Evolutionary conservation across 64 coral and sea anemone genomes (phyloP), one percentile per base, ranked within the genome.

Genomic region (Montipora efflorescens): DNA sequence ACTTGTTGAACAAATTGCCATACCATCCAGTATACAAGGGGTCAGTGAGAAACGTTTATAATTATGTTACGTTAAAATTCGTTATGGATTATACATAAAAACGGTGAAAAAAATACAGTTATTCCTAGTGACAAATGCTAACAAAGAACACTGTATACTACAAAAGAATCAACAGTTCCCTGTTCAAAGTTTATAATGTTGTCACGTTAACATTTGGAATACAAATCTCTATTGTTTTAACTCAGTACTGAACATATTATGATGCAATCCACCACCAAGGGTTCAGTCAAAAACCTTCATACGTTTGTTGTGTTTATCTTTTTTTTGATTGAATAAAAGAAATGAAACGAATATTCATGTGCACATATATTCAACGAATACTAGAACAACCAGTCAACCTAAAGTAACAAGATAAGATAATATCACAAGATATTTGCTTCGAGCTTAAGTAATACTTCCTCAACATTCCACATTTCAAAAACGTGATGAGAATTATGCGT

Each of bases 301-400:
- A 79, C 77, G 44, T 48, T 48, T 52, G 44, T 48, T 48, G 44
- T 36, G 46, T 79, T 52, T 3, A 44, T 44, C 11, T 16, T 44
- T 53, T 50, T 81, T 50, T 50, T 48, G 48, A 50, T 81, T 81
- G 78, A 53, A 53, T 81, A 52, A 81, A 53, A 81, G 52, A 48
- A 81, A 81, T 79, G 25, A 79, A 50, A 81, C 2, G 78, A 81
- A 81, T 52, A 81, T 53, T 59, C 4, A 81, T 81, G 78, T 81
- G 78, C 48, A 49, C n/a, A 48, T 79, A 49, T 48, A 79, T 79
- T 79, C 77, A 79, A 79, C n/a, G 10, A 67, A 67, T 67, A 72
- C 69, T 72, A 72, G 69, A 72, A 72, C 69, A 72, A 72, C 69
- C 69, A 72, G 69, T 72, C 4, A 72, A 72, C 69, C 21, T 72